Evolutionary conservation across 1,140 invertebrate species (phyloP).

Genomic region (Steinernema feltiae): DNA sequence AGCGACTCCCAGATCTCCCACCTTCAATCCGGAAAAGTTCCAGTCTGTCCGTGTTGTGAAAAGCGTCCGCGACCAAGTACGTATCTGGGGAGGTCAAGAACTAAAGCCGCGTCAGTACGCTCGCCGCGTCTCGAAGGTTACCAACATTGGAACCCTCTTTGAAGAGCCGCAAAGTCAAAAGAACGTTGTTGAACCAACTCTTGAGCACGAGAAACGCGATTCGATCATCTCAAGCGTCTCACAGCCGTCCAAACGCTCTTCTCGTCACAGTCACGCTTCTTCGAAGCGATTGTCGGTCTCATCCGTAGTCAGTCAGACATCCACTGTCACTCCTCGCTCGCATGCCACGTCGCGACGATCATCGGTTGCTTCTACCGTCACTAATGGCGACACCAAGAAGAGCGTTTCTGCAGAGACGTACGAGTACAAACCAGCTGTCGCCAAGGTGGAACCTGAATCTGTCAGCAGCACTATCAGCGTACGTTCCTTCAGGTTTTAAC

Average conservation of each 20-base stretch:
- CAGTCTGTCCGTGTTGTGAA: not conserved
- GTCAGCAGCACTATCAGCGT: conserved; percentile 7
- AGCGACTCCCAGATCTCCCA: not conserved
- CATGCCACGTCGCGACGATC: not conserved
- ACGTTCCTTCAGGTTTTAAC: not conserved
- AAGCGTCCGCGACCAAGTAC: not conserved
- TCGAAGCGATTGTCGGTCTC: not conserved
- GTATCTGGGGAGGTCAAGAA: not conserved
- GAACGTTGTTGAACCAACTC: not conserved
- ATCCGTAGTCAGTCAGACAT: not conserved
- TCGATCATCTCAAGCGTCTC: not conserved
- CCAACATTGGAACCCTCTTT: not conserved
- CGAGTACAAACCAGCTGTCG: not conserved
- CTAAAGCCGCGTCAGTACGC: not conserved
- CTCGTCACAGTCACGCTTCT: not conserved
- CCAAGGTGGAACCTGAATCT: not conserved
- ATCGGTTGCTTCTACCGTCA: not conserved
- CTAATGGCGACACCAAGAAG: not conserved
- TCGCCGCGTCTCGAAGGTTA: not conserved
- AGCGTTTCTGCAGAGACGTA: not conserved
- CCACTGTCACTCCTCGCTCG: not conserved
- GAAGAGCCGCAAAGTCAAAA: not conserved
- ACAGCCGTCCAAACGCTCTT: not conserved
- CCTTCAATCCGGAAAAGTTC: not conserved
- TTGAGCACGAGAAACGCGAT: not conserved